These are phyloP conservation scores for Timandra comae DNA, from an alignment of 2,888 invertebrate species.

Conservation along the genomic window DNA sequence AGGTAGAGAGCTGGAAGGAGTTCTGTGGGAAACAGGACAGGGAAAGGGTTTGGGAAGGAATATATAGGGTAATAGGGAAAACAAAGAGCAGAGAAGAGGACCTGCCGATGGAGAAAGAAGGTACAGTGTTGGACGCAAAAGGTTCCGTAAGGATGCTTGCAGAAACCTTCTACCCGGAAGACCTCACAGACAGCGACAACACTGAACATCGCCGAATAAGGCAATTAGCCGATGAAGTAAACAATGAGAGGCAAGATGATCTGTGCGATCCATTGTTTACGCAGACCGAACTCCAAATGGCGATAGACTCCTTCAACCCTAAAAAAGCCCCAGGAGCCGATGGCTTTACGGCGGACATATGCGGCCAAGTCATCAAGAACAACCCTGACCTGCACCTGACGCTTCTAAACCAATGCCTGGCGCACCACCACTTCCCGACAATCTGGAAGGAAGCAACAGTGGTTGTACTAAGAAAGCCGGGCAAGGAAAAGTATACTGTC, in stretches of 20 bases:
- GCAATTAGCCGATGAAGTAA: conserved; percentile 1
- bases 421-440: conserved; percentile 9
- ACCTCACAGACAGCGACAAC: background rate
- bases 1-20: conserved; percentile 16
- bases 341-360: conserved; percentile 24
- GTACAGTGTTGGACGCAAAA: background rate
- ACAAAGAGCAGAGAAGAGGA: conserved; percentile 5
- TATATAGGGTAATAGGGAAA: conserved; percentile 7
- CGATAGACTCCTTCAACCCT: conserved; percentile 9
- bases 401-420: conserved; percentile 15
- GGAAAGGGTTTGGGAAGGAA: conserved; percentile 8
- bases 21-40: conserved; percentile 12
- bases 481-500: conserved; percentile 13
- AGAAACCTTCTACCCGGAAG: conserved; percentile 11
- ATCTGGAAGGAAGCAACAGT: conserved; percentile 19
- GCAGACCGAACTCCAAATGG: conserved; percentile 4
- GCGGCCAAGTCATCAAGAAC: conserved; percentile 7
- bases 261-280: conserved; percentile 17
- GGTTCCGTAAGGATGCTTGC: conserved; percentile 6
- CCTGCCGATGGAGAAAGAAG: background rate
- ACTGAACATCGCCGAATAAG: conserved; percentile 5
- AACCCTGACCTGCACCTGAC: conserved; percentile 10
- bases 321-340: conserved; percentile 23
- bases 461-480: conserved; percentile 17
- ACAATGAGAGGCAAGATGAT: conserved; percentile 1